phyloP scores from a whole-genome alignment of 2,888 invertebrate genomes.

The Himalopsyche japonica region DNA sequence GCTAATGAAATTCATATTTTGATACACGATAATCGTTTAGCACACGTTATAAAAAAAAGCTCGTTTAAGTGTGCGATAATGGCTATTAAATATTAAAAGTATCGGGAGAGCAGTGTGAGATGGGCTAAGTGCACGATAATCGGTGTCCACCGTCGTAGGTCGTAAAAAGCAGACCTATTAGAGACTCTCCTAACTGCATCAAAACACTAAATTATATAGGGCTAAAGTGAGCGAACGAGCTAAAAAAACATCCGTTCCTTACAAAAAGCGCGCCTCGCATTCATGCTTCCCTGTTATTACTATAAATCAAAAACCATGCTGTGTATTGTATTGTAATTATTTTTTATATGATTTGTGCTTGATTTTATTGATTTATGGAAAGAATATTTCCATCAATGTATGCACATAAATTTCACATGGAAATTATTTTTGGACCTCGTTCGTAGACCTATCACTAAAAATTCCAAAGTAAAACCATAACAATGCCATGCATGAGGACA shows the following conservation, averaged over 20 bases:
- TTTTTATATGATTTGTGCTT: background rate
- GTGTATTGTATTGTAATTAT: conserved; percentile 23
- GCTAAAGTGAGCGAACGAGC: conserved; percentile 6
- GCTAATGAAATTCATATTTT: no score
- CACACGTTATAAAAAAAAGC: no score
- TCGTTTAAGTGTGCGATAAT: no score
- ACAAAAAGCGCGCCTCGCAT: conserved; percentile 9
- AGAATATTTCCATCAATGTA: background rate
- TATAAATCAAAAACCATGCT: conserved; percentile 19
- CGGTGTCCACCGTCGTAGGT: background rate
- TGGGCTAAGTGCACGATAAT: conserved; percentile 5
- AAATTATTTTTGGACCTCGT: background rate
- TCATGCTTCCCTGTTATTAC: conserved; percentile 29
- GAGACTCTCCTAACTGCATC: background rate
- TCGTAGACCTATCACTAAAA: background rate
- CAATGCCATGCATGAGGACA: background rate
- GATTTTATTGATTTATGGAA: background rate
- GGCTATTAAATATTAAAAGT: background rate
- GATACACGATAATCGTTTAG: no score
- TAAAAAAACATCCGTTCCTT: conserved; percentile 11
- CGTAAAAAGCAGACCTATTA: background rate
- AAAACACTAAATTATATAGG: conserved; percentile 32
- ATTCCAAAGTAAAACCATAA: background rate
- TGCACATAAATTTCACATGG: background rate
- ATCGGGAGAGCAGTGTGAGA: background rate